These are phyloP conservation scores for Coboldia fuscipes DNA, from an alignment of 1,140 invertebrate species.

Conservation along the genomic window DNA sequence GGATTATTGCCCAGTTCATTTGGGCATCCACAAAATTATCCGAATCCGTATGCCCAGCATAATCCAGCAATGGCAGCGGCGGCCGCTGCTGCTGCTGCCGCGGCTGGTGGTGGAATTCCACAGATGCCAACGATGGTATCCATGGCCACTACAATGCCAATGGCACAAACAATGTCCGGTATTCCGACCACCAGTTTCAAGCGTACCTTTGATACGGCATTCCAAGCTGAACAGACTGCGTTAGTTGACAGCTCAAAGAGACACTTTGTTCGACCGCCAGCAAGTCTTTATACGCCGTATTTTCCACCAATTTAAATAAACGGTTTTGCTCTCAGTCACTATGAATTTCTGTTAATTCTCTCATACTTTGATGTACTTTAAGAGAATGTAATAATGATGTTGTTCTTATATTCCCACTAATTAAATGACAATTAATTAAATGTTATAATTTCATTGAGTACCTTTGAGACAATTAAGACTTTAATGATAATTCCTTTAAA, in stretches of 20 bases:
- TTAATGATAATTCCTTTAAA: too few species aligned
- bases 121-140: not conserved
- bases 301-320: not conserved
- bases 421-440: too few species aligned
- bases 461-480: too few species aligned
- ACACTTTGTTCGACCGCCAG: not conserved
- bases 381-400: too few species aligned
- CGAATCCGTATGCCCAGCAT: not conserved
- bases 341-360: too few species aligned
- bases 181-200: slow-evolving; percentile 11
- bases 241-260: not conserved
- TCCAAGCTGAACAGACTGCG: slow-evolving; percentile 8
- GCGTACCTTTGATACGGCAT: slow-evolving; percentile 18
- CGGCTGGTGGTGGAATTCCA: slow-evolving; percentile 2
- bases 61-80: not conserved
- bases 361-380: too few species aligned
- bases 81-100: slow-evolving; percentile 3
- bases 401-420: too few species aligned
- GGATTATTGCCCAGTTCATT: slow-evolving; percentile 11
- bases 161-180: not conserved
- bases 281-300: not conserved
- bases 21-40: slow-evolving; percentile 6
- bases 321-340: too few species aligned
- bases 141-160: not conserved
- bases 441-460: too few species aligned